Percentiles rank a stretch among this genome's conserved stretches.
These are phyloP conservation scores for Myotis vivesi DNA, from an alignment of 2,797 vertebrate genomes.

Conservation along the genomic window DNA sequence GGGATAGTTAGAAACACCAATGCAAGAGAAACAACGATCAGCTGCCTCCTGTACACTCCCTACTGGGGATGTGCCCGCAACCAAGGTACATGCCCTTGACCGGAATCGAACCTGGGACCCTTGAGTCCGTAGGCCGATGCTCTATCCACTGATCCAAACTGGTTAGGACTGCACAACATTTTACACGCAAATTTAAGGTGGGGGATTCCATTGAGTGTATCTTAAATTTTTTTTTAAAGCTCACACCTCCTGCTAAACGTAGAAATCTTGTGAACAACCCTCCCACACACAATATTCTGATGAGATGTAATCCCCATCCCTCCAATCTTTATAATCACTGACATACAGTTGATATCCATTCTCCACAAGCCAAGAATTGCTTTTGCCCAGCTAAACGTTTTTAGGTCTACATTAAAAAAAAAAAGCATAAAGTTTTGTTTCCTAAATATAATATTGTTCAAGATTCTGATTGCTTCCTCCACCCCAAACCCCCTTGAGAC, in stretches of 20 bases:
- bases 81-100: too few relatives aligned
- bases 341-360: neutral
- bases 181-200: neutral
- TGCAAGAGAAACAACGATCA: too few relatives aligned
- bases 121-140: too few relatives aligned
- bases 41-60: too few relatives aligned
- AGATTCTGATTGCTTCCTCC: neutral
- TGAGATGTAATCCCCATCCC: neutral
- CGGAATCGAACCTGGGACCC: too few relatives aligned
- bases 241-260: neutral
- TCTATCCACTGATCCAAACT: too few relatives aligned
- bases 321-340: constrained; percentile 13
- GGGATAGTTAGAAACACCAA: too few relatives aligned
- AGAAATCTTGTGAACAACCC: neutral
- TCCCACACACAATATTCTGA: neutral
- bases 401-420: constrained; percentile 3
- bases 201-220: neutral
- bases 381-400: neutral
- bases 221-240: neutral
- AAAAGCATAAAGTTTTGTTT: neutral
- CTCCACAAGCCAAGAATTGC: neutral
- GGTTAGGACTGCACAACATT: neutral
- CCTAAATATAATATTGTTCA: constrained; percentile 4
- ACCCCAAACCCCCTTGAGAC: neutral
- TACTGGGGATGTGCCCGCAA: too few relatives aligned